Percentiles rank a stretch among this genome's conserved stretches.
Evolutionary conservation across 2,113 vertebrate genomes (phyloP).

Genomic region (Menura novaehollandiae): DNA sequence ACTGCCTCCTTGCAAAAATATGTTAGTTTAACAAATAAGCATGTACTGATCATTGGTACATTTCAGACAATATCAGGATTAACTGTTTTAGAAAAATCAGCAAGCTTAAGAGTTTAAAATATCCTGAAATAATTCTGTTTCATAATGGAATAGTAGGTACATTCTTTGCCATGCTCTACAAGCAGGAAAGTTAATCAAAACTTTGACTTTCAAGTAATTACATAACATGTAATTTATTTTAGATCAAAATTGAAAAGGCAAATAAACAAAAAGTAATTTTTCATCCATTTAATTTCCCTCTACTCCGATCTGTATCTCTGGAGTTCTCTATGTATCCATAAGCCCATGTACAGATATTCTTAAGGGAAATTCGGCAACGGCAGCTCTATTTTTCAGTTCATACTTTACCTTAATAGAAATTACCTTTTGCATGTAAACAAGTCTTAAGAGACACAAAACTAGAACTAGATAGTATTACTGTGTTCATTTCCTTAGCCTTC

Average conservation of each 20-base stretch:
- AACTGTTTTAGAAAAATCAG: not conserved
- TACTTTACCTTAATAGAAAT: not conserved
- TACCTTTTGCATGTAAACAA: not conserved
- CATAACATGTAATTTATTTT: not conserved
- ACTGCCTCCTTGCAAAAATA: not conserved
- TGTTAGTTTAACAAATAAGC: not conserved
- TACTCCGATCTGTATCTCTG: not conserved
- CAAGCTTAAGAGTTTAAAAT: not conserved
- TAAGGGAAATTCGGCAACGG: not conserved
- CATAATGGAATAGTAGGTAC: not conserved
- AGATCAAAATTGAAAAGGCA: not conserved
- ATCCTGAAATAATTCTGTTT: not conserved
- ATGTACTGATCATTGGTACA: not conserved
- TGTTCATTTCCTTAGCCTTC: not conserved
- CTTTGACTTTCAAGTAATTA: not conserved
- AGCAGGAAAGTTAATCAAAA: not conserved
- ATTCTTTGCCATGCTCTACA: not conserved
- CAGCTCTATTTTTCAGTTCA: not conserved
- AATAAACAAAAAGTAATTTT: not conserved
- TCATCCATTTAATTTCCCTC: not conserved
- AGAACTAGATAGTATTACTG: not conserved
- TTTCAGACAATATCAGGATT: not conserved
- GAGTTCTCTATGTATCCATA: not conserved
- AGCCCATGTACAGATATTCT: not conserved
- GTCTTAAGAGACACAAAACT: not conserved